Evolutionary conservation across 2,113 vertebrate species (phyloP), one percentile per base, ranked within the genome.

Genomic region (Polypterus bichir): DNA sequence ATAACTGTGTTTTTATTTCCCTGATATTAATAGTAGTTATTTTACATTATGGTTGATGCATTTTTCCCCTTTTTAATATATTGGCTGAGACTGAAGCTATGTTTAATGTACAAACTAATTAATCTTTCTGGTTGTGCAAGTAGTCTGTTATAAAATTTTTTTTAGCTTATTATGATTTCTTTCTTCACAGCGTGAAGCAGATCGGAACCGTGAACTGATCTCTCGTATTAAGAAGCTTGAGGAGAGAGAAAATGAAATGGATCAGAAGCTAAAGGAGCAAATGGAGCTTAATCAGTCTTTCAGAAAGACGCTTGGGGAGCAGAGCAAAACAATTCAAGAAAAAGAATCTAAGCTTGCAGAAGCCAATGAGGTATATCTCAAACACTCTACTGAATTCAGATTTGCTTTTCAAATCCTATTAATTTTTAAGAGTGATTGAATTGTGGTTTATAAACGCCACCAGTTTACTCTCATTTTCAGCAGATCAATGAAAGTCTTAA

Each of bases 151-250:
- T 27, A 27, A 27, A 27, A 27, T 27, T 1, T 1, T 1, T 27
- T 27, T 27, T 27, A 27, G 27, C 27, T 3, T 46, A 9, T 48
- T 59, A 1, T 70, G 7, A 5, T 0, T 44, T 64, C 48, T 11
- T 10, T 52, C 46, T 49, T 45, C 8, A 8, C 64, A 97, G 96
- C 87, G 91, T 2, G 91, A 93, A 74, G 76, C 89, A 1, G 90
- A 91, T 65, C 83, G 86, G 9, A 97, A 93, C 75, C 89, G 92
- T 72, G 92, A 92, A n/a, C 85, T 97, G 55, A 71, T 87, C 61
- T 77, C 80, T 0, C 82, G 79, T 44, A 86, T 97, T 4, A 92
- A 88, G 68, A 86, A 86, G 49, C 76, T 89, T 6, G 89, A 92
- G 73, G 92, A 95, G 9, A 85, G 84, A 49, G 91, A 86, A 67